phyloP scores from a whole-genome alignment of 92 coral and sea anemone species.

The Zoanthus solanderi region DNA sequence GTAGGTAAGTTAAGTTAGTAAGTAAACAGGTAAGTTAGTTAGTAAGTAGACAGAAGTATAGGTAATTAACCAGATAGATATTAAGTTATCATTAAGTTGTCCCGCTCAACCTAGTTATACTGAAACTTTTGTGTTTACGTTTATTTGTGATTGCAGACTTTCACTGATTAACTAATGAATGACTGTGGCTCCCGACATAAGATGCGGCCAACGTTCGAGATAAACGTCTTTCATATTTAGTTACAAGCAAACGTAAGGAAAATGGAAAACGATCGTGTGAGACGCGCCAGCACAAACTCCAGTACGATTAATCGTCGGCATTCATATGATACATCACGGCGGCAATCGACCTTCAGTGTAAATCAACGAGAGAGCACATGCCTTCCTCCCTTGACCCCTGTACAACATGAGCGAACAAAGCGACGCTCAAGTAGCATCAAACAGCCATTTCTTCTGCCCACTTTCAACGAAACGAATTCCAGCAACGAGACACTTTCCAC shows the following conservation, averaged over 20 bases:
- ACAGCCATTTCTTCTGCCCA: slow-evolving; percentile 70
- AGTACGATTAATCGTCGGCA: neutral
- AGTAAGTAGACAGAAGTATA: too few species aligned
- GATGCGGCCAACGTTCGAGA: too few species aligned
- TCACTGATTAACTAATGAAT: too few species aligned
- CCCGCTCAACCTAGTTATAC: too few species aligned
- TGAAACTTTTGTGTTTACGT: too few species aligned
- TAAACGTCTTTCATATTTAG: neutral
- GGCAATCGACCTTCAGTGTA: neutral
- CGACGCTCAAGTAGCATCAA: slow-evolving; percentile 16
- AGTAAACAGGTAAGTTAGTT: too few species aligned
- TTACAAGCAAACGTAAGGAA: neutral
- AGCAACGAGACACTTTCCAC: slow-evolving; percentile 17
- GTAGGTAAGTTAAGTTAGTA: too few species aligned
- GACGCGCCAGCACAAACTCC: neutral
- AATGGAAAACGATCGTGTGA: neutral
- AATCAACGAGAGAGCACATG: slow-evolving; percentile 4
- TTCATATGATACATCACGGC: slow-evolving; percentile 4
- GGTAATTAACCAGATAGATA: too few species aligned
- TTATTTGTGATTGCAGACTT: too few species aligned
- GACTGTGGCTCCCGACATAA: too few species aligned
- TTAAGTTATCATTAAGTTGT: too few species aligned
- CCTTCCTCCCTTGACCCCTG: too few species aligned
- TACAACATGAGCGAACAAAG: neutral
- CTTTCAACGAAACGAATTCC: slow-evolving; percentile 56